Base-by-base conservation (phyloP, 2,888 invertebrate genomes). In the Rotaria sp. region DNA sequence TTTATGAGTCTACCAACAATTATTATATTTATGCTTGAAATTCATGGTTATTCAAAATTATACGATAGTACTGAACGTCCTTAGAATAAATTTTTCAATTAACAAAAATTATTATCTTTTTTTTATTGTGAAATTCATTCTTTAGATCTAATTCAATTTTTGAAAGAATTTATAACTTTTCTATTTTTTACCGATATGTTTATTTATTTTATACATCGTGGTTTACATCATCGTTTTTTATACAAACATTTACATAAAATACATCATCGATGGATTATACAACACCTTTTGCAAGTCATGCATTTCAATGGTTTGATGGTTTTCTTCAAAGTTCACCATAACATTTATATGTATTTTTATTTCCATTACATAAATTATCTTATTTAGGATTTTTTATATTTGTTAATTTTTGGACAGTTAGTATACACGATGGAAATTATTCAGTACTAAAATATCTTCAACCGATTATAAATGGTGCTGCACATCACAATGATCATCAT, bases 401-500 rank as follows among this genome's bases (percentile, higher is more conserved):
- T 87, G 92, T 92, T 86, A 92, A 92, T 88, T 87, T 92, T 87
- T 92, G 92, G 92, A 92, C 92, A 0, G 91, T 92, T n/a, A 92
- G 92, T 24, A 92, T 92, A 85, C 92, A 92, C 87, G 92, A 92
- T 86, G 92, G 91, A 2, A 89, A 91, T 87, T 55, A 55, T 55
- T 7, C 26, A 26, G 26, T 55, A 55, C 26, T 26, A 26, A 8
- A 55, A 26, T 26, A 26, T 26, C 1, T 55, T 55, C 55, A 26
- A 26, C 26, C 26, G 8, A 26, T 55, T 26, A 0, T 55, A 21
- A 26, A 7, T 55, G 26, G 24, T 26, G 55, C 91, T 7, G 92
- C 92, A 30, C 92, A 92, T 88, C 92, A 92, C 88, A 91, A 90
- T 38, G 92, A 92, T 87, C 92, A 92, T 88, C 92, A 92, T 87